Base-by-base conservation (phyloP, 30 jellyfish, hydroid and myxozoan species). In the Mastigias papua region DNA sequence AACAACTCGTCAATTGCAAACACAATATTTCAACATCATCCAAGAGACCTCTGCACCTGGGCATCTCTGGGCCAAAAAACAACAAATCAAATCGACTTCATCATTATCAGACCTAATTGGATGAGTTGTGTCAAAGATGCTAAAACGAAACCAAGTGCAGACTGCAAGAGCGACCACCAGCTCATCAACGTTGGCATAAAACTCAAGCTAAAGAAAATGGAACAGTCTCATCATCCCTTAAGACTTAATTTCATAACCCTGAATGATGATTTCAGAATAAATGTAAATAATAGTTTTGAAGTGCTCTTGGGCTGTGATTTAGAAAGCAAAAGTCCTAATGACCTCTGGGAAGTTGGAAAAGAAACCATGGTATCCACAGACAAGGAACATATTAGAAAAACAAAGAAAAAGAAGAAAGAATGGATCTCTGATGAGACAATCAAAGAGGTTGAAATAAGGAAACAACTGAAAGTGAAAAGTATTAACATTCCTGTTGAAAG, bases 31-130 rank as follows among this genome's bases (percentile, higher is more conserved):
- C 19, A 61, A 22, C 84, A 81, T 23, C 91, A 67, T 31, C 91
- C 91, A 10, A 65, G 91, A 65, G 3, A 35, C 20, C 81, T 81
- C n/a, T 67, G 34, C 65, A 81, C 91, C 1, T 81, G 91, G 91
- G 66, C 22, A 15, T 37, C 76, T 6, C 91, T 76, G 1, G 91
- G 28, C 62, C 20, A 17, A 31, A 48, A n/a, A n/a, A 81, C 81
- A 10, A 23, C 81, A 2, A 84, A 84, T 32, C 93, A 84, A 60
- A 84, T 68, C 16, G 93, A 70, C 42, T 82, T 19, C 61, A 67
- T 68, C 26, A 21, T 70, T 80, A 3, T 69, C 19, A 33, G 31
- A 1, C 73, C 30, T 35, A 50, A 58, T 20, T 84, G 93, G 93
- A 48, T 10, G 20, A 50, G 72, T 49, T 1, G 65, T 37, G 21